Evolutionary conservation across 1,140 invertebrate species (phyloP).

Genomic region (Hyles euphorbiae): DNA sequence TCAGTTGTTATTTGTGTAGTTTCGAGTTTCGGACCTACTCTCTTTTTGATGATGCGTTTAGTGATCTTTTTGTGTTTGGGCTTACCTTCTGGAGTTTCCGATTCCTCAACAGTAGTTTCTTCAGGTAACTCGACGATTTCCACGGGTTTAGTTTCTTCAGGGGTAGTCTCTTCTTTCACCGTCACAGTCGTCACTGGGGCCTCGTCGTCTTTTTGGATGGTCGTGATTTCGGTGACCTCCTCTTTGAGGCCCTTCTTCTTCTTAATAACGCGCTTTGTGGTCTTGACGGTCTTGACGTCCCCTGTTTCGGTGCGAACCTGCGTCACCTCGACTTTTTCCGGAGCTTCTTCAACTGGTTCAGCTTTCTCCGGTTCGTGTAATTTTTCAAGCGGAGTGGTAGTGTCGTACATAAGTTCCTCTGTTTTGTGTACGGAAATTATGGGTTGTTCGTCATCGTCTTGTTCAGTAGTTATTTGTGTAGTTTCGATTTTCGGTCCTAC

Average conservation of each 20-base stretch:
- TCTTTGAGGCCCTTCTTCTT: constrained; percentile 48
- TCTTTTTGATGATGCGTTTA: constrained; percentile 1
- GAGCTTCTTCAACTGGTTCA: background rate
- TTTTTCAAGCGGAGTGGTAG: background rate
- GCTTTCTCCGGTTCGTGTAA: constrained; percentile 7
- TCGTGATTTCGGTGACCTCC: constrained; percentile 56
- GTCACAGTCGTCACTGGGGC: background rate
- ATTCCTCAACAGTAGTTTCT: background rate
- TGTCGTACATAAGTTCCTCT: constrained; percentile 31
- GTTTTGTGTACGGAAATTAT: constrained; percentile 35
- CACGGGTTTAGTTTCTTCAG: constrained; percentile 7
- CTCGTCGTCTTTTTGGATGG: constrained; percentile 55
- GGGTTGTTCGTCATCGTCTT: constrained; percentile 25
- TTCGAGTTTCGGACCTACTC: constrained; percentile 1
- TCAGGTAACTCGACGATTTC: constrained; percentile 1
- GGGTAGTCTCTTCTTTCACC: background rate
- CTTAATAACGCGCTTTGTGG: constrained; percentile 39
- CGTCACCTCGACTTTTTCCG: constrained; percentile 22
- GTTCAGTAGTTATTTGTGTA: constrained; percentile 26
- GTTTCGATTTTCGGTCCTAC: constrained; percentile 34
- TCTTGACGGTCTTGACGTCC: constrained; percentile 15
- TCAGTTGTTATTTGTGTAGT: constrained; percentile 1
- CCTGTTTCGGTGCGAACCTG: constrained; percentile 28
- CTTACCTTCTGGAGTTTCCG: background rate
- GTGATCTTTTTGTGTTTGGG: background rate